Percentiles rank a stretch among this genome's conserved stretches.
These are phyloP conservation scores for Hippocampus mohnikei DNA, from an alignment of 2,113 vertebrate genomes.

Conservation along the genomic window DNA sequence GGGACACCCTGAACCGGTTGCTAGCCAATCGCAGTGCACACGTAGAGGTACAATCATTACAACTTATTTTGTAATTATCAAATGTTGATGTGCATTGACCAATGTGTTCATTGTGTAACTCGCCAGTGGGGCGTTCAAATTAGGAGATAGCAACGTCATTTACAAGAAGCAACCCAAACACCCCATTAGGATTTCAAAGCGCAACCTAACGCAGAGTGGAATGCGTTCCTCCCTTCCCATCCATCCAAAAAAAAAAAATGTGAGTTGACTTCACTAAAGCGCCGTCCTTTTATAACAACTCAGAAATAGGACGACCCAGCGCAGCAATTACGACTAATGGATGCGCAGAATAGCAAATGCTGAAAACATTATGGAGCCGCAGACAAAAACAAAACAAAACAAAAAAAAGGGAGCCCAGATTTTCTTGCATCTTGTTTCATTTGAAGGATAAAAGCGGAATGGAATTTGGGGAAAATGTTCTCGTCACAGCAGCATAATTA, in stretches of 20 bases:
- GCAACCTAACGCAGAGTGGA: neutral
- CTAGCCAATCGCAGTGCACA: no score
- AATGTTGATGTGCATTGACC: no score
- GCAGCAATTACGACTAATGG: constrained; percentile 18
- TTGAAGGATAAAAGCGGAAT: constrained; percentile 5
- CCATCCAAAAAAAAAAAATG: neutral
- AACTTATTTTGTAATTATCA: no score
- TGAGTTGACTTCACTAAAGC: constrained; percentile 10
- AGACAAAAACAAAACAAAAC: neutral
- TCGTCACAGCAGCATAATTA: constrained; percentile 13
- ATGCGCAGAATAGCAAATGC: constrained; percentile 18
- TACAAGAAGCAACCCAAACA: neutral
- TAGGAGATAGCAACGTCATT: neutral
- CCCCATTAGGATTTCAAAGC: neutral
- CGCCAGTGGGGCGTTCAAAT: no score
- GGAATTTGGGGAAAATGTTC: constrained; percentile 27
- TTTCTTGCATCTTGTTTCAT: constrained; percentile 14
- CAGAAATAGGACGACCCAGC: constrained; percentile 12
- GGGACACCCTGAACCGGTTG: no score
- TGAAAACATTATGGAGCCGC: neutral
- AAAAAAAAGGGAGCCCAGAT: neutral
- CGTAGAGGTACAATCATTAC: no score
- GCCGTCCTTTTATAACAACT: constrained; percentile 15
- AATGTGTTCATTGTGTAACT: no score
- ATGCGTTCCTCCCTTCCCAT: neutral